phyloP scores from a whole-genome alignment of 2,888 invertebrate species.

The Biston stratarius region DNA sequence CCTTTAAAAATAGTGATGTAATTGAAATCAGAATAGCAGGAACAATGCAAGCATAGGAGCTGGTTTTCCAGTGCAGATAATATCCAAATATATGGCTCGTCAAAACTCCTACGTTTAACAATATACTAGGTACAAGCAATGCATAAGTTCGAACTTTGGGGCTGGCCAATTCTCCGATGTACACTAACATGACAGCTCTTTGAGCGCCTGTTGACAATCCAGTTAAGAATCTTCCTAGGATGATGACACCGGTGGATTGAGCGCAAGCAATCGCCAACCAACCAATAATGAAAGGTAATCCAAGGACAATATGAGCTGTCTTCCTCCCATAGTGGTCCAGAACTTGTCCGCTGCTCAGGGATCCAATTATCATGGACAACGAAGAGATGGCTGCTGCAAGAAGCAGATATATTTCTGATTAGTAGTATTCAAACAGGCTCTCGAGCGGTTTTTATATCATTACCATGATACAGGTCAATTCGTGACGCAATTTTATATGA shows the following conservation, averaged over 20 bases:
- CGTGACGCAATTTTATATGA: no score
- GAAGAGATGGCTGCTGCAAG: slow-evolving; percentile 53
- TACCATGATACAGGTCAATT: no score
- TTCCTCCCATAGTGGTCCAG: slow-evolving; percentile 53
- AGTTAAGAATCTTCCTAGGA: slow-evolving; percentile 51
- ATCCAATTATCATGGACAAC: slow-evolving; percentile 51
- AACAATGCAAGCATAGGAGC: slow-evolving; percentile 14
- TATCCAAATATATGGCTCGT: slow-evolving; percentile 29
- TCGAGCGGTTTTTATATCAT: no score
- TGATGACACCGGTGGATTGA: slow-evolving; percentile 41
- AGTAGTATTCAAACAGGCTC: no score
- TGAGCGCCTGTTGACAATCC: slow-evolving; percentile 52
- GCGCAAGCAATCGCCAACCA: slow-evolving; percentile 52
- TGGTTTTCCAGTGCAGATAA: slow-evolving; percentile 27
- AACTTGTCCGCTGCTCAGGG: slow-evolving; percentile 48
- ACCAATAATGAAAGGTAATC: slow-evolving; percentile 49
- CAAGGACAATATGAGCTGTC: slow-evolving; percentile 46
- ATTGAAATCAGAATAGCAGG: slow-evolving; percentile 19
- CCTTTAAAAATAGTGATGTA: slow-evolving; percentile 44
- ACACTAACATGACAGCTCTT: slow-evolving; percentile 48
- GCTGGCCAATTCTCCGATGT: slow-evolving; percentile 52
- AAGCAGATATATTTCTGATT: background rate
- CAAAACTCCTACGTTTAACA: slow-evolving; percentile 20
- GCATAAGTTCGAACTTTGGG: slow-evolving; percentile 24
- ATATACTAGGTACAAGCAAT: slow-evolving; percentile 19